Conservation (phyloP, 2,888 invertebrate genomes). For the Lasioglossum lativentre region DNA sequence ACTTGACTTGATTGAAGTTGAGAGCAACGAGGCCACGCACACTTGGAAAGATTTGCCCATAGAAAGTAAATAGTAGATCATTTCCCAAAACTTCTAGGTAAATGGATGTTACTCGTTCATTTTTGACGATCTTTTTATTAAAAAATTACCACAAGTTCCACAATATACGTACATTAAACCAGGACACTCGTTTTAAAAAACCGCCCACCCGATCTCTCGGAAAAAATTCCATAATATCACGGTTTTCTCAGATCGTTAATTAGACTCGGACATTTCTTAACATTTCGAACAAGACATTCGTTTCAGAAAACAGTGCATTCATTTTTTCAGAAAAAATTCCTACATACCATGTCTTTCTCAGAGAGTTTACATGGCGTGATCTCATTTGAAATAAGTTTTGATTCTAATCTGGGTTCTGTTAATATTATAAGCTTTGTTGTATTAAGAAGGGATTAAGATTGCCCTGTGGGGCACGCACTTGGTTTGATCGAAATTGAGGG, state of each 20-base stretch:
- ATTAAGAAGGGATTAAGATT: neutral
- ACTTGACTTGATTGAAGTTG: neutral
- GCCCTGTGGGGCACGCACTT: neutral
- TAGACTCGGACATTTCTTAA: neutral
- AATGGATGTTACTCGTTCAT: neutral
- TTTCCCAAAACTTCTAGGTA: neutral
- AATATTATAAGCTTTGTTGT: neutral
- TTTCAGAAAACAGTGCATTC: too few species aligned
- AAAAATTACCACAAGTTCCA: neutral
- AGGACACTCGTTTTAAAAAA: neutral
- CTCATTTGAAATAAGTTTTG: neutral
- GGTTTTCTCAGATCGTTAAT: too few species aligned
- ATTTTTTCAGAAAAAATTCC: too few species aligned
- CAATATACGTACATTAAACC: neutral
- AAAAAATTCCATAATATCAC: too few species aligned
- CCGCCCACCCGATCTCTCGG: too few species aligned
- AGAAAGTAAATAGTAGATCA: neutral
- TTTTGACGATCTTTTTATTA: neutral
- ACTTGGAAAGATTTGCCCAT: neutral
- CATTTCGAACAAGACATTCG: neutral
- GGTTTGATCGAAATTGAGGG: too few species aligned
- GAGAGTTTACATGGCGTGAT: too few species aligned
- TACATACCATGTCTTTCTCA: too few species aligned
- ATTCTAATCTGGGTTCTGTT: neutral
- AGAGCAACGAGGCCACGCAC: neutral